These are phyloP conservation scores for Antigone vipio DNA, from an alignment of 2,113 vertebrate genomes.

Conservation along the genomic window DNA sequence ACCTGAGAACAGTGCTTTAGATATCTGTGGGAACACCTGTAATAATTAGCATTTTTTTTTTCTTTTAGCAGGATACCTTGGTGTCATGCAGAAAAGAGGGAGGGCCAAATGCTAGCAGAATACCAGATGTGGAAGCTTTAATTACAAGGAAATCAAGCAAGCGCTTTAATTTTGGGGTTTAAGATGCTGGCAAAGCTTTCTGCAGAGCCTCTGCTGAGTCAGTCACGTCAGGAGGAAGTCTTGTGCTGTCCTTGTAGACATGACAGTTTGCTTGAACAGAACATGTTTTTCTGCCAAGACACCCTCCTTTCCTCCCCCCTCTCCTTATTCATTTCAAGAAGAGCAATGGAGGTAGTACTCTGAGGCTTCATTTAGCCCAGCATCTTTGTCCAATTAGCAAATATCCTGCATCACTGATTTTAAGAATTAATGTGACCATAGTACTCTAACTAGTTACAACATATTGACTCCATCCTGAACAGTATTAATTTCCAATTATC, in stretches of 20 bases:
- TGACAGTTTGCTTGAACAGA: neutral
- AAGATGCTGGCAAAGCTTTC: neutral
- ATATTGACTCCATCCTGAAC: neutral
- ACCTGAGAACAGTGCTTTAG: neutral
- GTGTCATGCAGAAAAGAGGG: neutral
- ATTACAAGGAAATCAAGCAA: neutral
- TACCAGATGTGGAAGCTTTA: neutral
- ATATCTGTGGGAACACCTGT: neutral
- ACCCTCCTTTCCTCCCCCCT: neutral
- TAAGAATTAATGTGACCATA: neutral
- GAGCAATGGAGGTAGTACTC: neutral
- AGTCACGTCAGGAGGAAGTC: neutral
- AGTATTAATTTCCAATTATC: conserved; percentile 1
- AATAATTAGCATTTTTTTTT: neutral
- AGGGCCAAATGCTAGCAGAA: neutral
- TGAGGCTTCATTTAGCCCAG: neutral
- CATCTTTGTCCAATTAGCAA: conserved; percentile 22
- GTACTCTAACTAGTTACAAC: neutral
- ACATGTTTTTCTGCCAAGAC: neutral
- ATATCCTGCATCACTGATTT: neutral
- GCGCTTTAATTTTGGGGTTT: neutral
- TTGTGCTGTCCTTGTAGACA: neutral
- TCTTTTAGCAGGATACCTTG: neutral
- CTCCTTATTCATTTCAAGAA: neutral
- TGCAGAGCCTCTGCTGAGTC: neutral